Percentiles rank a stretch among this genome's conserved stretches.
phyloP scores from a whole-genome alignment of 2,888 invertebrate genomes.

The Acleris holmiana region DNA sequence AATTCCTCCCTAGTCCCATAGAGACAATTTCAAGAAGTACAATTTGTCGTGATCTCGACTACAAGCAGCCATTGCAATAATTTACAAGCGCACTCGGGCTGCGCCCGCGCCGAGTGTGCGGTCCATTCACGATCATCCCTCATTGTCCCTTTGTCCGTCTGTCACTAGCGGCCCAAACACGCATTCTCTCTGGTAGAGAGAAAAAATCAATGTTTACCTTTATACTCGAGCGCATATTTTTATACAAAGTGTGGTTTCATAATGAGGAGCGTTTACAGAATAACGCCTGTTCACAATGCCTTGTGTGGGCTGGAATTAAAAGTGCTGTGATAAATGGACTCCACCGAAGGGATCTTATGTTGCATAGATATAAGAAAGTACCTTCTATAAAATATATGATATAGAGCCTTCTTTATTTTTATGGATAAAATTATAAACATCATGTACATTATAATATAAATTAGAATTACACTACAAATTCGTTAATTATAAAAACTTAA shows the following conservation, averaged over 20 bases:
- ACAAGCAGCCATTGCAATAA: slow-evolving; percentile 50
- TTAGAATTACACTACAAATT: too few relatives aligned
- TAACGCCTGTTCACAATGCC: slow-evolving; percentile 79
- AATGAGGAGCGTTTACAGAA: slow-evolving; percentile 81
- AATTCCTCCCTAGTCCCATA: not conserved
- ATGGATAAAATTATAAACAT: too few relatives aligned
- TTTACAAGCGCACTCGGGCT: slow-evolving; percentile 47
- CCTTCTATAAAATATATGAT: slow-evolving; percentile 25
- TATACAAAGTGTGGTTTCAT: slow-evolving; percentile 80
- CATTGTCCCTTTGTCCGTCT: slow-evolving; percentile 75
- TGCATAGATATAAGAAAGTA: slow-evolving; percentile 55
- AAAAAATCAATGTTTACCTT: slow-evolving; percentile 83
- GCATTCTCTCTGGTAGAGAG: slow-evolving; percentile 71
- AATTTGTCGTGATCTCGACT: slow-evolving; percentile 23
- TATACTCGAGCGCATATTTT: slow-evolving; percentile 81
- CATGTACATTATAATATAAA: too few relatives aligned
- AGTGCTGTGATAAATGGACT: slow-evolving; percentile 72
- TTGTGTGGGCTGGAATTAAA: slow-evolving; percentile 75
- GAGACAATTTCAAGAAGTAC: slow-evolving; percentile 11
- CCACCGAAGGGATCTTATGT: slow-evolving; percentile 36
- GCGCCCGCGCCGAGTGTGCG: slow-evolving; percentile 74
- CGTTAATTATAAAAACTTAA: too few relatives aligned
- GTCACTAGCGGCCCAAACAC: slow-evolving; percentile 80
- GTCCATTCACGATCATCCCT: slow-evolving; percentile 77
- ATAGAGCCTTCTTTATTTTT: too few relatives aligned